Conservation (phyloP, 2,113 vertebrate species). For the Tauraco erythrolophus region DNA sequence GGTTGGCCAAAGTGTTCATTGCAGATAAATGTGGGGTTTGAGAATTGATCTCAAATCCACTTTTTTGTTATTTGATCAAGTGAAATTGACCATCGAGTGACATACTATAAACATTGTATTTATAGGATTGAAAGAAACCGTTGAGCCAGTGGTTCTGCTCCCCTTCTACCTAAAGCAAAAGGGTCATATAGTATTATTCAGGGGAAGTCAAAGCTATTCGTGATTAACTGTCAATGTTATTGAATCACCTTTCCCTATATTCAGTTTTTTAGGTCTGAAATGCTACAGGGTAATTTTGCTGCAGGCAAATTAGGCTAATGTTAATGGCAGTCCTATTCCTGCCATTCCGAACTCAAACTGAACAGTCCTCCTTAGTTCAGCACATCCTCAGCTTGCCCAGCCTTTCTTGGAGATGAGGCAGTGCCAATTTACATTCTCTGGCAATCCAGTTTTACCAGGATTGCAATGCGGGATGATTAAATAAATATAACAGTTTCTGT, state of each 20-base stretch:
- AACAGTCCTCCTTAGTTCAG: background rate
- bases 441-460: background rate
- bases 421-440: background rate
- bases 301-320: background rate
- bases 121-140: background rate
- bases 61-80: background rate
- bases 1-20: background rate
- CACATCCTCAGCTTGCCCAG: background rate
- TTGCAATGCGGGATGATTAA: background rate
- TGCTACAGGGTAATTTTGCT: background rate
- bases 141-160: background rate
- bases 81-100: background rate
- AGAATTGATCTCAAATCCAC: background rate
- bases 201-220: background rate
- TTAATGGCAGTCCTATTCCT: background rate
- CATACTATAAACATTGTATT: background rate
- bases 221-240: background rate
- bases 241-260: background rate
- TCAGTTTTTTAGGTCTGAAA: background rate
- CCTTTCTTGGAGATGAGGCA: background rate
- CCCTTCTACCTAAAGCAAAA: background rate
- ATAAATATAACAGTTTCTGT: conserved; percentile 17
- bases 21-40: background rate
- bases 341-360: background rate
- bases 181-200: background rate